phyloP scores from a whole-genome alignment of 2,113 vertebrate species.

The Gopherus flavomarginatus region DNA sequence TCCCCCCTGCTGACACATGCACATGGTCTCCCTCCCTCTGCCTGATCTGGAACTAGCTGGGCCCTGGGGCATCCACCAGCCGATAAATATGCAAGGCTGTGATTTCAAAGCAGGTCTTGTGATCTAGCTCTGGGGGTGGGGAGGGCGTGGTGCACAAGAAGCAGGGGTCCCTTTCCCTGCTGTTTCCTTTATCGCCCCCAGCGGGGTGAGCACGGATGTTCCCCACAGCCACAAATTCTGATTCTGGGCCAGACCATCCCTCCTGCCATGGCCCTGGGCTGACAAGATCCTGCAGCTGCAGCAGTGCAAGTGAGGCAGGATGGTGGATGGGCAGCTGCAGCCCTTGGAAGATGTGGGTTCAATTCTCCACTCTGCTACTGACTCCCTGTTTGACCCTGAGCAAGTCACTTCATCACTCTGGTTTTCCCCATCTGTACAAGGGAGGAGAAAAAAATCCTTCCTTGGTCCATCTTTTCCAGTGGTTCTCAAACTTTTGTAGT shows the following conservation, averaged over 20 bases:
- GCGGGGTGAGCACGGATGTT: not conserved
- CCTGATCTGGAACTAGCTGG: accelerated
- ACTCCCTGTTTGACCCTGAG: not conserved
- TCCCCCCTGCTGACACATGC: not conserved
- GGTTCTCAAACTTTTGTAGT: too few relatives aligned
- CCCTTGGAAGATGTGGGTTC: not conserved
- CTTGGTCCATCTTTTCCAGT: not conserved
- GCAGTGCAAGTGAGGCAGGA: not conserved
- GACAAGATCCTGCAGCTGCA: not conserved
- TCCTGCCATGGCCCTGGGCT: not conserved
- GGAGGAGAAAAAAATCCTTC: not conserved
- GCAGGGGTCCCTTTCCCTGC: not conserved
- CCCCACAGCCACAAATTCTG: not conserved
- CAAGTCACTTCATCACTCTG: not conserved
- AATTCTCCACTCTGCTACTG: accelerated
- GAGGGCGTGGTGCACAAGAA: too few relatives aligned
- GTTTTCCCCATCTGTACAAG: not conserved
- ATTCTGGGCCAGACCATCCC: not conserved
- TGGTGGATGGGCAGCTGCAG: too few relatives aligned
- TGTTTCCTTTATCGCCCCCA: not conserved
- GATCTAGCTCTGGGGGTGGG: not conserved
- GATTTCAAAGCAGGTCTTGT: not conserved
- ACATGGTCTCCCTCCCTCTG: not conserved
- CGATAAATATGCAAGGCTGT: not conserved
- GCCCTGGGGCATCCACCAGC: not conserved